phyloP scores from a whole-genome alignment of 1,140 invertebrate genomes.

The Doryteuthis pealeii region DNA sequence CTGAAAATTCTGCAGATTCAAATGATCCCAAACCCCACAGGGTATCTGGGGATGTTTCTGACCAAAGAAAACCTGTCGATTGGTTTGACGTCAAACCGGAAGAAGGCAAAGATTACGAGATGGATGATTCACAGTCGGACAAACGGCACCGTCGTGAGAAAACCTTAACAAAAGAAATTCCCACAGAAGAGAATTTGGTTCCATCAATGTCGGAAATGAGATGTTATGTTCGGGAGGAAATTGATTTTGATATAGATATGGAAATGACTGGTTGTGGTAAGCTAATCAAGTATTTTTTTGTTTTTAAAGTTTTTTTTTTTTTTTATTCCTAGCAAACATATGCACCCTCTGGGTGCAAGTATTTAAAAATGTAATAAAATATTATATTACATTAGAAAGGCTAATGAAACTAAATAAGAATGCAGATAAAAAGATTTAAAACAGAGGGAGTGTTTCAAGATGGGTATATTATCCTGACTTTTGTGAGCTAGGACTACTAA shows the following conservation, averaged over 20 bases:
- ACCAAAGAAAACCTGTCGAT: background rate
- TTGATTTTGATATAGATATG: conserved; percentile 8
- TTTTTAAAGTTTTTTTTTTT: background rate
- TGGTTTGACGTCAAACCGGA: background rate
- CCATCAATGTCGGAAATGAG: conserved; percentile 25
- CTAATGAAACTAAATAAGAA: too few relatives aligned
- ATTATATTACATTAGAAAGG: too few relatives aligned
- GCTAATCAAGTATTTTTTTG: background rate
- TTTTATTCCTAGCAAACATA: background rate
- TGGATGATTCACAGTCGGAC: background rate
- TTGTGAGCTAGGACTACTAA: too few relatives aligned
- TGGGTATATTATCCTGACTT: too few relatives aligned
- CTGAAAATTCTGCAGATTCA: conserved; percentile 8
- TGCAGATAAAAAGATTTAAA: too few relatives aligned
- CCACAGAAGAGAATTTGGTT: conserved; percentile 11
- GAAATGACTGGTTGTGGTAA: background rate
- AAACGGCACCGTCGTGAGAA: background rate
- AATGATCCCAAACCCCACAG: conserved; percentile 22
- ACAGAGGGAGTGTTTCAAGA: too few relatives aligned
- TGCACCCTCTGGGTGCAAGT: too few relatives aligned
- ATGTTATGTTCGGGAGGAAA: conserved; percentile 14
- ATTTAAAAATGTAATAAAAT: too few relatives aligned
- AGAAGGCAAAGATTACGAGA: background rate
- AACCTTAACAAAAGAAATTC: too few relatives aligned
- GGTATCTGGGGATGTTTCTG: conserved; percentile 13